phyloP scores from a whole-genome alignment of 2,113 vertebrate genomes.

The Trematocara stigmaticum region DNA sequence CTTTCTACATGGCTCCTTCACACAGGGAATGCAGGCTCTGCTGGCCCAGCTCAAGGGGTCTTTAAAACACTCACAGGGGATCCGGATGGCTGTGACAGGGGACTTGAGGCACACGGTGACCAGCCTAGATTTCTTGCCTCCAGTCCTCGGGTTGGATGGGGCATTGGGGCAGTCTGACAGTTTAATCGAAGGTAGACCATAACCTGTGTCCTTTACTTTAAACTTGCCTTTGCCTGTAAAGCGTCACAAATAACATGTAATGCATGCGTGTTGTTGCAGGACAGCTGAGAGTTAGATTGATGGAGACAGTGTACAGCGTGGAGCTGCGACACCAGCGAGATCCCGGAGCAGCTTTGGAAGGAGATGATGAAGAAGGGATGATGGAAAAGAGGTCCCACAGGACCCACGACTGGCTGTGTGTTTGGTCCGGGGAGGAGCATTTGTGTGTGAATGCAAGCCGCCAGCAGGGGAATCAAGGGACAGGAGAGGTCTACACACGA shows the following conservation, averaged over 20 bases:
- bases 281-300: conserved; percentile 66
- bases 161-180: conserved; percentile 59
- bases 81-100: conserved; percentile 64
- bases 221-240: neutral
- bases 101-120: conserved; percentile 69
- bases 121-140: conserved; percentile 59
- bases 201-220: neutral
- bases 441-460: conserved; percentile 67
- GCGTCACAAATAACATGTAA: fast-evolving
- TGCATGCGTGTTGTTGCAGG: conserved; percentile 60
- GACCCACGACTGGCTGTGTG: conserved; percentile 47
- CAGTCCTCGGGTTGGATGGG: conserved; percentile 61
- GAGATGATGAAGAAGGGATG: conserved; percentile 32
- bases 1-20: conserved; percentile 62
- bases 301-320: conserved; percentile 63
- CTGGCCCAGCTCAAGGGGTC: conserved; percentile 58
- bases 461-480: neutral
- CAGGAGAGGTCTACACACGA: conserved; percentile 39
- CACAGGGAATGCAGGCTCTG: conserved; percentile 50
- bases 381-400: neutral
- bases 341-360: neutral
- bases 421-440: conserved; percentile 49
- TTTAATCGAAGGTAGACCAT: conserved; percentile 66
- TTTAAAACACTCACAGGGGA: conserved; percentile 40
- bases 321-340: conserved; percentile 64